Conservation (phyloP, 2,113 vertebrate genomes). For the Pseudorhombus dupliciocellatus region DNA sequence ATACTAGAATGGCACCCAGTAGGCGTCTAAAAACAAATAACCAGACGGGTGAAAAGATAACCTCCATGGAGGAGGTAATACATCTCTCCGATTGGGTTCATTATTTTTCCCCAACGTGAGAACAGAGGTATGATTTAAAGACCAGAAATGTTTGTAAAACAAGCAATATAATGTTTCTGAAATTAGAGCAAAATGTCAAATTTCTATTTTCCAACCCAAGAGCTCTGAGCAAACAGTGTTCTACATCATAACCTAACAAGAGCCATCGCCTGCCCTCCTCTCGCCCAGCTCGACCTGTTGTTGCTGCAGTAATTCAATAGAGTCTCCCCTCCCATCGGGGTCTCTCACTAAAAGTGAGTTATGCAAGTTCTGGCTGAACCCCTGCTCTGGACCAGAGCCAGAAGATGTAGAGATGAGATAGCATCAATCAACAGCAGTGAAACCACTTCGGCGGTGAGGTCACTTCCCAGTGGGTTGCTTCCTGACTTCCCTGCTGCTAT, state of each 20-base stretch:
- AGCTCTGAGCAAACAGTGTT: background rate
- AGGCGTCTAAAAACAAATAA: no score
- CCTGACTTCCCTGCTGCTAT: constrained; percentile 39
- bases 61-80: no score
- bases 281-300: constrained; percentile 7
- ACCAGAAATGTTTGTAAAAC: no score
- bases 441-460: constrained; percentile 55
- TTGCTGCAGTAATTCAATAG: constrained; percentile 30
- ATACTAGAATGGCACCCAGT: no score
- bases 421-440: constrained; percentile 52
- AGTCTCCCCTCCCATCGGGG: constrained; percentile 24
- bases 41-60: no score
- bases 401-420: constrained; percentile 64
- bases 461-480: constrained; percentile 49
- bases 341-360: constrained; percentile 43
- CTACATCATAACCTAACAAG: constrained; percentile 10
- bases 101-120: no score
- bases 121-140: no score
- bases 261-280: constrained; percentile 2
- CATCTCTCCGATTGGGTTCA: no score
- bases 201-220: background rate
- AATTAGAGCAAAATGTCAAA: constrained; percentile 5
- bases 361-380: constrained; percentile 54
- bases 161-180: constrained; percentile 5
- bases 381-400: constrained; percentile 38